phyloP scores from a whole-genome alignment of 2,888 invertebrate genomes.

The Electrophaes corylata region DNA sequence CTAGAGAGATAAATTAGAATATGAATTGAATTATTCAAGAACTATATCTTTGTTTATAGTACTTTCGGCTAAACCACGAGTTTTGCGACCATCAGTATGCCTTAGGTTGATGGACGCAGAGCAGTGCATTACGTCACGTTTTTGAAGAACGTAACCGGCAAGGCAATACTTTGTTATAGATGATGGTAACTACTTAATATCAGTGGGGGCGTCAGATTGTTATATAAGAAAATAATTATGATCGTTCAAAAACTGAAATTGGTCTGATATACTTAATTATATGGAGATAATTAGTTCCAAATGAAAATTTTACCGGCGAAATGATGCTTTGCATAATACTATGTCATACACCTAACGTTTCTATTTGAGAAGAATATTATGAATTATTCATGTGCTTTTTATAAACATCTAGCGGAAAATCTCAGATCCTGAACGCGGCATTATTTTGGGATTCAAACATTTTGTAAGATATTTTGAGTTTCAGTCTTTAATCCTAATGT shows the following conservation, averaged over 20 bases:
- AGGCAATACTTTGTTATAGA: no score
- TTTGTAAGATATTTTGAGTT: no score
- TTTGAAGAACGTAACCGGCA: no score
- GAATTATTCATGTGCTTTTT: conserved; percentile 20
- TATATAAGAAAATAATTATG: not conserved
- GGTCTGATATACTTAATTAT: not conserved
- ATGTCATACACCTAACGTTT: conserved; percentile 26
- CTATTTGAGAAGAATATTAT: conserved; percentile 20
- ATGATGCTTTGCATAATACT: conserved; percentile 23
- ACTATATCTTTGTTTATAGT: not conserved
- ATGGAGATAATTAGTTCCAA: conserved; percentile 18
- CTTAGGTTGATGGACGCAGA: no score
- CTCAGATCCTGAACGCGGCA: not conserved
- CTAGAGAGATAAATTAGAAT: not conserved
- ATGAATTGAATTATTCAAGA: not conserved
- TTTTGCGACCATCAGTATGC: no score
- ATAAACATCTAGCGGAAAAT: conserved; percentile 11
- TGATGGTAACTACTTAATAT: no score
- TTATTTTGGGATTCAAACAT: no score
- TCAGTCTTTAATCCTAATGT: no score
- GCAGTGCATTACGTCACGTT: no score
- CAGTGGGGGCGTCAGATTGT: no score
- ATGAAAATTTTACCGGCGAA: conserved; percentile 10
- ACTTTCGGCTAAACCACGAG: no score
- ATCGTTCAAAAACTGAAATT: not conserved